Conservation (phyloP, 2,797 vertebrate genomes). For the Mormyrops boulengeri region DNA sequence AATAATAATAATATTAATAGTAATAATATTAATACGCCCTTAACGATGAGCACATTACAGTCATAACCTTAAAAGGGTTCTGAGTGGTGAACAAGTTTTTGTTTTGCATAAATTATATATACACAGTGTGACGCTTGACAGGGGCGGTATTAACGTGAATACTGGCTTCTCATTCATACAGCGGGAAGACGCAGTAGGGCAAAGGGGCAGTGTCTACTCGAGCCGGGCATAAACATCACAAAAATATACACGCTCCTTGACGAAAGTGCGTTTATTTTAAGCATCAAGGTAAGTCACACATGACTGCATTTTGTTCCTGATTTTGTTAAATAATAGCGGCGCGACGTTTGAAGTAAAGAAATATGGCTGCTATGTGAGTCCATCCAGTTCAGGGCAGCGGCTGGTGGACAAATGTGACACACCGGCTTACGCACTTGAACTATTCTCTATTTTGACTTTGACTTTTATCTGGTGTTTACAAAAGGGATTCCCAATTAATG, state of each 20-base stretch:
- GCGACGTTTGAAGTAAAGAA: constrained; percentile 9
- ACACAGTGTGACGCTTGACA: neutral
- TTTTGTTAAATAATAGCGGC: neutral
- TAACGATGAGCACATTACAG: neutral
- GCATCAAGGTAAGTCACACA: constrained; percentile 17
- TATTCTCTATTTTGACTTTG: neutral
- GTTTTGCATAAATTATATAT: constrained; percentile 19
- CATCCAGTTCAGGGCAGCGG: neutral
- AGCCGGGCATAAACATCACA: neutral
- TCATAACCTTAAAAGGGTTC: neutral
- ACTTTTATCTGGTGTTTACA: neutral
- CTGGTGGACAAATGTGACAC: neutral
- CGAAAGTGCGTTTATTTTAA: neutral
- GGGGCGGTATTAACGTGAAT: constrained; percentile 4
- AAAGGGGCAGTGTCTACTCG: neutral
- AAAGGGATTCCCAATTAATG: neutral
- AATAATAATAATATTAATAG: neutral
- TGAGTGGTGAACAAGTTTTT: constrained; percentile 12
- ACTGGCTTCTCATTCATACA: constrained; percentile 20
- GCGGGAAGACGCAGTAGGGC: neutral
- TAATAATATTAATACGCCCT: neutral
- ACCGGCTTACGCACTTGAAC: constrained; percentile 12
- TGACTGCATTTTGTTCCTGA: neutral
- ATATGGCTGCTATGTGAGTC: constrained; percentile 16
- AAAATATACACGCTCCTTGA: neutral